Evolutionary conservation across 2,113 vertebrate genomes (phyloP).

Genomic region (Formicarius rufipectus): DNA sequence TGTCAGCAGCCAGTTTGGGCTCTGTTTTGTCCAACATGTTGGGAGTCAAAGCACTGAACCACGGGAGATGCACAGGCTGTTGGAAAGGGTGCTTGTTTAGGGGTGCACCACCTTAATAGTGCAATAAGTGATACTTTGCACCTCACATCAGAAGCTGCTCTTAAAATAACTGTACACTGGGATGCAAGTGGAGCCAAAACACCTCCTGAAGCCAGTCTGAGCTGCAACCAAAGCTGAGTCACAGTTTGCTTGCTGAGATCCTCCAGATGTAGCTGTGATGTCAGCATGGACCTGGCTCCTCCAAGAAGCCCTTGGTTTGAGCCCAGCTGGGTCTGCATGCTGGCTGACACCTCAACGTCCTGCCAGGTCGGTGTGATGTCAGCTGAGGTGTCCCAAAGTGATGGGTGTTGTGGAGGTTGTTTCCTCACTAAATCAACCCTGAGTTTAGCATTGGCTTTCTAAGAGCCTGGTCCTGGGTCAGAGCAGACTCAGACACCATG

Average conservation of each 20-base stretch:
- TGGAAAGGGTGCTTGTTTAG: background rate
- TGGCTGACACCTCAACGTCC: rapidly evolving
- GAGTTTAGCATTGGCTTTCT: background rate
- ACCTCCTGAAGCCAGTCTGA: background rate
- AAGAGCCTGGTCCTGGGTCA: background rate
- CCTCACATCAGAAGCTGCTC: background rate
- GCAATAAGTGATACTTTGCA: background rate
- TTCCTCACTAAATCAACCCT: background rate
- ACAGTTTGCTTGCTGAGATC: background rate
- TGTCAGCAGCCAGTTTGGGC: background rate
- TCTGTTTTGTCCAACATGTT: rapidly evolving
- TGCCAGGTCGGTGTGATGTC: background rate
- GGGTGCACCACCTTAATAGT: background rate
- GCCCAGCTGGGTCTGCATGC: background rate
- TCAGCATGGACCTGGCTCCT: background rate
- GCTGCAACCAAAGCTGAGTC: background rate
- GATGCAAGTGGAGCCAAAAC: background rate
- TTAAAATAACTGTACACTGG: background rate
- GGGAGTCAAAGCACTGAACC: background rate
- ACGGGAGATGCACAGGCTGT: background rate
- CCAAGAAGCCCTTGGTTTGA: background rate
- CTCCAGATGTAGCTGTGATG: background rate
- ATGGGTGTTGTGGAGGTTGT: background rate
- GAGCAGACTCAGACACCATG: background rate
- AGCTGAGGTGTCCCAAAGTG: no score